These are phyloP conservation scores for Drosophila vallismaia DNA, from an alignment of 2,888 invertebrate genomes.

Conservation along the genomic window DNA sequence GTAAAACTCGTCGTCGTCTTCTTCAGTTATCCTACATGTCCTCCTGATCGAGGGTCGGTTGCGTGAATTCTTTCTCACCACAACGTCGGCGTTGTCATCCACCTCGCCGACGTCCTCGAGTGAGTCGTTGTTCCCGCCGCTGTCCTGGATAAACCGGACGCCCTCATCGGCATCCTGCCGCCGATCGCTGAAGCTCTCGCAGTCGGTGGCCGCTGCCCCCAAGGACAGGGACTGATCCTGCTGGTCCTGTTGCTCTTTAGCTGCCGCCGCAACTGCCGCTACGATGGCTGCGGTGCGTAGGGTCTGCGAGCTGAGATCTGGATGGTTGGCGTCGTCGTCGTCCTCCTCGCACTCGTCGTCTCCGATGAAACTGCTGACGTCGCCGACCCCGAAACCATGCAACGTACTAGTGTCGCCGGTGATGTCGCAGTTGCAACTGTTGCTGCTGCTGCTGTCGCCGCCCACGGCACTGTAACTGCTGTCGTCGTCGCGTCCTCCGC, in stretches of 20 bases:
- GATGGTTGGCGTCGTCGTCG: conserved; percentile 58
- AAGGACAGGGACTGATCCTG: conserved; percentile 24
- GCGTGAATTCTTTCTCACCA: conserved; percentile 62
- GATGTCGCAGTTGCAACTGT: conserved; percentile 82
- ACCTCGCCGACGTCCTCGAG: conserved; percentile 70
- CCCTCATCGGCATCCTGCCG: conserved; percentile 60
- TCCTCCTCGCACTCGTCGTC: conserved; percentile 61
- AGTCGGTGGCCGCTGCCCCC: conserved; percentile 59
- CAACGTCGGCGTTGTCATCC: conserved; percentile 72
- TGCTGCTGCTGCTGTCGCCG: conserved; percentile 79
- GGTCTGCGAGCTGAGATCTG: conserved; percentile 65
- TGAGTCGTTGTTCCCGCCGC: conserved; percentile 61
- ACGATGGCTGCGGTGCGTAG: conserved; percentile 71
- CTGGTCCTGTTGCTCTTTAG: conserved; percentile 53
- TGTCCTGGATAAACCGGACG: conserved; percentile 56
- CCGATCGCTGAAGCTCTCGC: conserved; percentile 69
- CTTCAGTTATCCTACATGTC: conserved; percentile 73
- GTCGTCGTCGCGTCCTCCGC: conserved; percentile 60
- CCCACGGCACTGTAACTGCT: conserved; percentile 67
- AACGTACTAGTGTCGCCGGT: conserved; percentile 81
- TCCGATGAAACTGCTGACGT: conserved; percentile 76
- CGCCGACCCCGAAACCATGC: conserved; percentile 80
- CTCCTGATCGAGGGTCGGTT: conserved; percentile 67
- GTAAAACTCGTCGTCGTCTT: conserved; percentile 63
- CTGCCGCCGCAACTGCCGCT: conserved; percentile 70